phyloP scores from a whole-genome alignment of 2,797 vertebrate genomes.

The Aselliscus stoliczkanus region DNA sequence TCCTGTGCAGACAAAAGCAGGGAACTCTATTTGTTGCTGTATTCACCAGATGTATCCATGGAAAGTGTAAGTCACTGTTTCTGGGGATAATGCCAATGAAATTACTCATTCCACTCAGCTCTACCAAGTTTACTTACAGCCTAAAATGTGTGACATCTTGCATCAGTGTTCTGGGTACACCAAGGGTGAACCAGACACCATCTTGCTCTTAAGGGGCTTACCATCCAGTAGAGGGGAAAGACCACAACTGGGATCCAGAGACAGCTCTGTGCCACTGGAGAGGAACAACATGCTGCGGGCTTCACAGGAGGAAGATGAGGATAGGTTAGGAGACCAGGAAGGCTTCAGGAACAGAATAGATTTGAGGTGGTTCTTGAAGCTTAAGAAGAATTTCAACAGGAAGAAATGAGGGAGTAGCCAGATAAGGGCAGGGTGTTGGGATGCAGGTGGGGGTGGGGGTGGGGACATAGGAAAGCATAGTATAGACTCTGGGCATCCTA shows the following conservation, averaged over 20 bases:
- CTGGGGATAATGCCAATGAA: conserved; percentile 54
- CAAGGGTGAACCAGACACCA: neutral
- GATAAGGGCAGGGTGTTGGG: neutral
- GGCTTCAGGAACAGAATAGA: neutral
- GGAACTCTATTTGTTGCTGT: conserved; percentile 7
- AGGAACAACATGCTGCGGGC: accelerated
- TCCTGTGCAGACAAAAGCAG: conserved; percentile 83
- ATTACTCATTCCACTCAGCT: neutral
- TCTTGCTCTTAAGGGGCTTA: neutral
- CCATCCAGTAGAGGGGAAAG: neutral
- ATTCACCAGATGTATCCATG: neutral
- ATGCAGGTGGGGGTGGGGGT: too few relatives aligned
- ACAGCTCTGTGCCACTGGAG: neutral
- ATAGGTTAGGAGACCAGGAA: neutral
- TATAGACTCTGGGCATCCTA: neutral
- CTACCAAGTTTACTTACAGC: neutral
- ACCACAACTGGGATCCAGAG: neutral
- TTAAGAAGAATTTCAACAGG: neutral
- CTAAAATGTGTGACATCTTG: neutral
- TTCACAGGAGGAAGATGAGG: neutral
- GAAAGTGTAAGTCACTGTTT: conserved; percentile 56
- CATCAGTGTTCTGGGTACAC: neutral
- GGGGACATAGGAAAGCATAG: neutral
- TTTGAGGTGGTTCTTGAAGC: neutral
- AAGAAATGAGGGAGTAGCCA: neutral